Base-by-base conservation (phyloP, 2,797 vertebrate species). In the Gambelia wislizenii region DNA sequence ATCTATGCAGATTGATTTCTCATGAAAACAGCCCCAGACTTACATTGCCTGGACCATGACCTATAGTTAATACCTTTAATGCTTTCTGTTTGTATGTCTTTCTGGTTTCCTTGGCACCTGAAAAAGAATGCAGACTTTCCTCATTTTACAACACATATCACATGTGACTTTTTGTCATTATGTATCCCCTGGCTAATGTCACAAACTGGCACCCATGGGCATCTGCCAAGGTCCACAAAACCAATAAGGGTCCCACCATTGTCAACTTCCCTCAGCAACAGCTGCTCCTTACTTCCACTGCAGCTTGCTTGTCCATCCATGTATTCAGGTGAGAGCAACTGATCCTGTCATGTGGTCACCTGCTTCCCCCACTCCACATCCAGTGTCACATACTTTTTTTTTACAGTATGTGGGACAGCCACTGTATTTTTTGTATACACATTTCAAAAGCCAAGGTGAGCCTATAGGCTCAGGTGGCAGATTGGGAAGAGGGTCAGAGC, bases 1-100 rank as follows among this genome's bases (percentile, higher is more conserved):
- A 89, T 94, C 96, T 94, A 95, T 52, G 0, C 69, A 90, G 91
- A 96, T 96, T 93, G 96, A 97, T 97, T 96, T 96, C 94, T 90
- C 93, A 92, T 92, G 94, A 94, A 96, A 96, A 93, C 87, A 87
- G 91, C 83, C 84, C 91, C 90, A 90, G 91, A 93, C 88, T 95
- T 94, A 93, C 89, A 95, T 94, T 0, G 1, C 90, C 78, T 86
- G 89, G 88, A 59, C 93, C 85, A 72, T 6, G 6, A 6, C 25
- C 52, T 12, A 72, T 22, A 33, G 92, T 91, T 90, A 52, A 89
- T 91, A 93, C 59, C 12, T 91, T 92, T 90, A 93, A 76, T 88
- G 49, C 64, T 92, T 70, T 59, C 30, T 67, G 64, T 67, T 33
- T 33, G 30, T 3, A 13, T 76, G 42, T 13, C 90, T 93, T 87